phyloP scores from a whole-genome alignment of 2,888 invertebrate species.

The Drosophila borborema region DNA sequence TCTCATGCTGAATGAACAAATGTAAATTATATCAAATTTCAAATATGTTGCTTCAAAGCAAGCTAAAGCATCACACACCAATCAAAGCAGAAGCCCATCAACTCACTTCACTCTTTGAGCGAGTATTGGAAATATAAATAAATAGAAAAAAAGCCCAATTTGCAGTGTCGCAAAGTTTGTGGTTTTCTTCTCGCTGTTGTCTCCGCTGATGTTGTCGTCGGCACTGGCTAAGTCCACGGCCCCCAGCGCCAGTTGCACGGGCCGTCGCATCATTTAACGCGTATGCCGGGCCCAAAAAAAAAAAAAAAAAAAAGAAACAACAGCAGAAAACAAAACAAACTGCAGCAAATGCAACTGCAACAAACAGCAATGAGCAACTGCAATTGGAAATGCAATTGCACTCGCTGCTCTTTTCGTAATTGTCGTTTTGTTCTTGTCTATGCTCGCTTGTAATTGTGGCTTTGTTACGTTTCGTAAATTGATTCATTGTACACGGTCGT shows the following conservation, averaged over 20 bases:
- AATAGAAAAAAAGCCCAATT: slow-evolving; percentile 13
- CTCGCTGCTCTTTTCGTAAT: slow-evolving; percentile 79
- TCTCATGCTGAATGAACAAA: too few species aligned
- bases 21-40: not conserved
- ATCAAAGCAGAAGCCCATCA: not conserved
- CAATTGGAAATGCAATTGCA: slow-evolving; percentile 71
- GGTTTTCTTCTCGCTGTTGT: slow-evolving; percentile 26
- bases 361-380: slow-evolving; percentile 26
- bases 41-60: not conserved
- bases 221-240: slow-evolving; percentile 19
- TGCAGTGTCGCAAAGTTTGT: slow-evolving; percentile 45
- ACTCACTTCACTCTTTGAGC: not conserved
- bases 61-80: not conserved
- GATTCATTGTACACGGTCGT: slow-evolving; percentile 75
- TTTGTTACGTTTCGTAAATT: slow-evolving; percentile 81
- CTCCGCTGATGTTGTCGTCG: slow-evolving; percentile 18
- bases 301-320: slow-evolving; percentile 5
- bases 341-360: slow-evolving; percentile 26
- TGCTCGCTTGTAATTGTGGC: slow-evolving; percentile 73
- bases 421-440: slow-evolving; percentile 75
- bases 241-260: slow-evolving; percentile 26
- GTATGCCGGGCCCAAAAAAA: slow-evolving; percentile 46
- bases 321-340: not conserved
- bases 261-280: slow-evolving; percentile 63
- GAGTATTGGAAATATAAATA: slow-evolving; percentile 6